These are phyloP conservation scores for Crossaster papposus DNA, from an alignment of 53 echinoderm and acorn worm genomes.

Conservation along the genomic window DNA sequence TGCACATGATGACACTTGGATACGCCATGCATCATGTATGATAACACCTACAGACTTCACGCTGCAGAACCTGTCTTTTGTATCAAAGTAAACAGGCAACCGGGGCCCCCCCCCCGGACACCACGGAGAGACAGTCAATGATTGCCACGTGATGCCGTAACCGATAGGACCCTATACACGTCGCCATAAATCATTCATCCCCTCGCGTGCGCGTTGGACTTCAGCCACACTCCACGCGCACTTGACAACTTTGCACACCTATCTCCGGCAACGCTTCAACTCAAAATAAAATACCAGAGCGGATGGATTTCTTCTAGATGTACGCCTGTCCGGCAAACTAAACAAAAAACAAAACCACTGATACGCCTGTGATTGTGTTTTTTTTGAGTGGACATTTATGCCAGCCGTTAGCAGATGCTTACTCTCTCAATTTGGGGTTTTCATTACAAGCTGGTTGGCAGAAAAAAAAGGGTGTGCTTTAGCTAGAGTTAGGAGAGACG, in stretches of 20 bases:
- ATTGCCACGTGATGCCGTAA: conserved; percentile 13
- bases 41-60: background rate
- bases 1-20: background rate
- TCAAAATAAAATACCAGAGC: background rate
- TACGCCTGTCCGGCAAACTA: background rate
- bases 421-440: conserved; percentile 14
- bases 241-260: conserved; percentile 23
- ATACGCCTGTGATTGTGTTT: conserved; percentile 32
- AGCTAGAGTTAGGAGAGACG: background rate
- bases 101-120: background rate
- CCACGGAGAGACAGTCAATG: background rate
- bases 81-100: background rate
- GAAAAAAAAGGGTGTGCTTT: background rate
- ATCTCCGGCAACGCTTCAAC: background rate
- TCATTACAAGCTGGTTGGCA: background rate
- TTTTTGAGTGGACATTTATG: conserved; percentile 36
- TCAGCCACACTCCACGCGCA: conserved; percentile 10
- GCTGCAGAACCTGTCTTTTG: background rate
- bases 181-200: conserved; percentile 51
- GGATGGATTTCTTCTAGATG: conserved; percentile 24
- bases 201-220: background rate
- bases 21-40: background rate
- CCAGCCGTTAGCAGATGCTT: conserved; percentile 31
- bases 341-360: background rate
- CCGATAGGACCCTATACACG: background rate